phyloP scores from a whole-genome alignment of 2,888 invertebrate genomes.

The Torymus aiolomorphi region DNA sequence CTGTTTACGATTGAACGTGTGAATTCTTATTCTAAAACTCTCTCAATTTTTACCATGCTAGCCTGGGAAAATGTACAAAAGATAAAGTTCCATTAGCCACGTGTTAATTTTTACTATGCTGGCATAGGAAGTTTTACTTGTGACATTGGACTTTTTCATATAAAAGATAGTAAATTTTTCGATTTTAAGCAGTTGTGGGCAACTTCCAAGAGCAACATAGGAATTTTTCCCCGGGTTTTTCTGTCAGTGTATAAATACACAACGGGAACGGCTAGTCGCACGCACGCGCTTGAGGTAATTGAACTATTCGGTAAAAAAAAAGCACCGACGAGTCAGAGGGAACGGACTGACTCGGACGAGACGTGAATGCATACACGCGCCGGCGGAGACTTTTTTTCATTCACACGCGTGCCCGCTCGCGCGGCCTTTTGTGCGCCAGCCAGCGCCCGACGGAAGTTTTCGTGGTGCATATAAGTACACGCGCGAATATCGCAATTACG shows the following conservation, averaged over 20 bases:
- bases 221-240: too few species aligned
- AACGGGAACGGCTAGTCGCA: conserved; percentile 7
- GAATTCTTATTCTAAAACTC: too few species aligned
- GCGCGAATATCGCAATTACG: conserved; percentile 40
- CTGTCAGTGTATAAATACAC: not conserved
- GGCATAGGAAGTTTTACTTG: too few species aligned
- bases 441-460: conserved; percentile 40
- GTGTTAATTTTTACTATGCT: too few species aligned
- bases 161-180: too few species aligned
- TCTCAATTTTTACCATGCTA: too few species aligned
- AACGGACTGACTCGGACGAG: conserved; percentile 33
- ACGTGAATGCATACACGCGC: conserved; percentile 30
- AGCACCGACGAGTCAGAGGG: conserved; percentile 2
- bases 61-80: too few species aligned
- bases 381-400: conserved; percentile 7
- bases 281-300: conserved; percentile 32
- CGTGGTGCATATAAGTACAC: conserved; percentile 12
- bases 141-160: too few species aligned
- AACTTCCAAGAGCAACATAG: too few species aligned
- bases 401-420: conserved; percentile 1
- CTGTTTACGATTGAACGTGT: too few species aligned
- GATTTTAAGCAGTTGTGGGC: too few species aligned
- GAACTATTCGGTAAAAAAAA: conserved; percentile 31
- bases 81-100: too few species aligned
- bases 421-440: conserved; percentile 29